phyloP scores from a whole-genome alignment of 30 jellyfish, hydroid and myxozoan genomes.

The Sanderia malayensis region DNA sequence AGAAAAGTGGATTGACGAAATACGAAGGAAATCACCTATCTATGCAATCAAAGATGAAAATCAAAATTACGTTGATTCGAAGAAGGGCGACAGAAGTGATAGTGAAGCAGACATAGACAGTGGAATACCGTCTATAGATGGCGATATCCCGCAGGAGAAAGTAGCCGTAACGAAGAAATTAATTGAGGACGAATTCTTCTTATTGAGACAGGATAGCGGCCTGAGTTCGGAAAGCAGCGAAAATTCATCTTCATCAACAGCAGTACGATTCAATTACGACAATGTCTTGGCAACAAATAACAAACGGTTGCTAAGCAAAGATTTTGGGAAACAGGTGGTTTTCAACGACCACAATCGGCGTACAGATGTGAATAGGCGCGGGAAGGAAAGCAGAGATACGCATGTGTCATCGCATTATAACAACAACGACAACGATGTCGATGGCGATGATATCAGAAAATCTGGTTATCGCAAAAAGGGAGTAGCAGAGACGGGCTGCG shows the following conservation, averaged over 20 bases:
- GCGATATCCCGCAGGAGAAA: conserved; percentile 45
- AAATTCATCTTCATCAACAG: conserved; percentile 36
- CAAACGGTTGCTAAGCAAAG: conserved; percentile 48
- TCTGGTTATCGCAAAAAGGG: background rate
- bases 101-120: conserved; percentile 64
- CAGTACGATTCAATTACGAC: background rate
- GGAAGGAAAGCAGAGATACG: background rate
- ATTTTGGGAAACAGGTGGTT: conserved; percentile 34
- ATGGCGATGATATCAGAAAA: background rate
- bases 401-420: background rate
- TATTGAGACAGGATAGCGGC: conserved; percentile 51
- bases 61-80: conserved; percentile 6
- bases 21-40: conserved; percentile 44
- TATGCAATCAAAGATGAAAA: conserved; percentile 45
- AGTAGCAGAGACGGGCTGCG: background rate
- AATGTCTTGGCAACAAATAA: conserved; percentile 51
- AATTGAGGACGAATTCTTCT: conserved; percentile 3
- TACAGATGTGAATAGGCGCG: conserved; percentile 10
- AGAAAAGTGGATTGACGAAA: conserved; percentile 47
- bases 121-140: conserved; percentile 66
- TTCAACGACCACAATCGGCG: background rate
- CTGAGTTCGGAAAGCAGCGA: conserved; percentile 51
- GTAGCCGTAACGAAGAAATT: background rate
- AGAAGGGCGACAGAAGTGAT: conserved; percentile 10
- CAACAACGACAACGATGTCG: conserved; percentile 1